These are phyloP conservation scores for Eristalis arbustorum DNA, from an alignment of 2,888 invertebrate species.

Conservation along the genomic window DNA sequence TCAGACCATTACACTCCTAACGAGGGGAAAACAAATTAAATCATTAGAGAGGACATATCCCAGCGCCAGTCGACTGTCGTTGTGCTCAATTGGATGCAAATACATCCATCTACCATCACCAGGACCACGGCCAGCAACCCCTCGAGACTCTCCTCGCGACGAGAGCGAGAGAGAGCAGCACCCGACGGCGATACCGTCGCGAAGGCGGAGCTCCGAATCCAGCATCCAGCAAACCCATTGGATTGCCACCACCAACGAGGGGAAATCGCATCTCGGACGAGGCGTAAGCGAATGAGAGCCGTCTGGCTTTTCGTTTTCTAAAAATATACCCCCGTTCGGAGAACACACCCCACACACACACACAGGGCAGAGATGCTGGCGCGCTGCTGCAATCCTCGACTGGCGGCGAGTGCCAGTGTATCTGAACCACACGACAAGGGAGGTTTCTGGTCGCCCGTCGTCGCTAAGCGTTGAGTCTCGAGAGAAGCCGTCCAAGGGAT, in stretches of 20 bases:
- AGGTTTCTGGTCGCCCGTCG: slow-evolving; percentile 39
- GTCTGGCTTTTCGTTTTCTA: slow-evolving; percentile 14
- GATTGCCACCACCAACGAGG: slow-evolving; percentile 27
- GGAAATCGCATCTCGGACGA: slow-evolving; percentile 25
- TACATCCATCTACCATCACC: slow-evolving; percentile 50
- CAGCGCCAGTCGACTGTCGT: slow-evolving; percentile 47
- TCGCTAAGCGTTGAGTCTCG: neutral
- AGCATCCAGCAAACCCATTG: slow-evolving; percentile 62
- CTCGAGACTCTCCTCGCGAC: neutral
- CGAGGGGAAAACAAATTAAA: slow-evolving; percentile 80
- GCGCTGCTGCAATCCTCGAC: neutral
- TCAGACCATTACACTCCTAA: slow-evolving; percentile 79
- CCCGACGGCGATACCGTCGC: neutral
- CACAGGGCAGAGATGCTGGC: slow-evolving; percentile 3
- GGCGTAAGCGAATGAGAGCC: slow-evolving; percentile 18
- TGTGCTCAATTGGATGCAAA: slow-evolving; percentile 68
- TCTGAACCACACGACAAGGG: slow-evolving; percentile 52
- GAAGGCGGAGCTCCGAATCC: slow-evolving; percentile 59
- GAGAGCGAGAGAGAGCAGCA: neutral
- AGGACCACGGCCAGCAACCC: slow-evolving; percentile 42
- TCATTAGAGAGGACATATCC: slow-evolving; percentile 76
- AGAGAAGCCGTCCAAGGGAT: slow-evolving; percentile 43
- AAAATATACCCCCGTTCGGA: slow-evolving; percentile 42
- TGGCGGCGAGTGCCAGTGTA: slow-evolving; percentile 31
- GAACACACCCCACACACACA: slow-evolving; percentile 39